Base-by-base conservation (phyloP, 2,888 invertebrate genomes). In the Linyphia triangularis region DNA sequence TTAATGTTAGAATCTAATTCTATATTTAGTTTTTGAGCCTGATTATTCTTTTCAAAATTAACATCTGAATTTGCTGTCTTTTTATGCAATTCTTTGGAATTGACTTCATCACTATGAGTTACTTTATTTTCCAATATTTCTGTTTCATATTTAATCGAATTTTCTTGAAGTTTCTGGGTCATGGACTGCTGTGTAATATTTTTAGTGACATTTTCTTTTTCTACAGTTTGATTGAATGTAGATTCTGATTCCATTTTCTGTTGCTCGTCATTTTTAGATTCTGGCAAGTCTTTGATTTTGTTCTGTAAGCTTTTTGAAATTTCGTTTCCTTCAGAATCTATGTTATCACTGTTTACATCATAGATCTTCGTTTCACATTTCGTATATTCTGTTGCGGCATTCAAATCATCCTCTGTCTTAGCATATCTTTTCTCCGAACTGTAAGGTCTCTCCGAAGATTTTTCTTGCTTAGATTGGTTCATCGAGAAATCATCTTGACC, bases 391-490 rank as follows among this genome's bases (percentile, higher is more conserved):
- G 7, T 40, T 40, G 13, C 13, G 9, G 1, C 13, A 0, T 7
- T 40, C 13, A 40, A 40, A 10, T 13, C 0, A 40, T 40, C 13
- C 40, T 40, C 13, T 13, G 13, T 40, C 13, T 1, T 40, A 0
- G 13, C 13, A 40, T 40, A 13, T 1, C 0, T 13, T 40, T 40
- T 40, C 1, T 40, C 5, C 5, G 51, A 51, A n/a, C 51, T 51
- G n/a, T 5, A 51, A 51, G 51, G 51, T 16, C 16, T 16, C 0
- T n/a, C 16, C 4, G 9, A 33, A 30, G 28, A 84, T 61, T 65
- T 82, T 59, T 13, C 57, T 69, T 40, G 7, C 43, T 70, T 70
- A 22, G 51, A 0, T n/a, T n/a, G n/a, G n/a, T n/a, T n/a, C n/a
- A n/a, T n/a, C n/a, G n/a, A n/a, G n/a, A n/a, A n/a, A n/a, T 51